Percentiles rank a stretch among this genome's conserved stretches.
Evolutionary conservation across 1,140 invertebrate genomes (phyloP).

Genomic region (Drosophila ficusphila): DNA sequence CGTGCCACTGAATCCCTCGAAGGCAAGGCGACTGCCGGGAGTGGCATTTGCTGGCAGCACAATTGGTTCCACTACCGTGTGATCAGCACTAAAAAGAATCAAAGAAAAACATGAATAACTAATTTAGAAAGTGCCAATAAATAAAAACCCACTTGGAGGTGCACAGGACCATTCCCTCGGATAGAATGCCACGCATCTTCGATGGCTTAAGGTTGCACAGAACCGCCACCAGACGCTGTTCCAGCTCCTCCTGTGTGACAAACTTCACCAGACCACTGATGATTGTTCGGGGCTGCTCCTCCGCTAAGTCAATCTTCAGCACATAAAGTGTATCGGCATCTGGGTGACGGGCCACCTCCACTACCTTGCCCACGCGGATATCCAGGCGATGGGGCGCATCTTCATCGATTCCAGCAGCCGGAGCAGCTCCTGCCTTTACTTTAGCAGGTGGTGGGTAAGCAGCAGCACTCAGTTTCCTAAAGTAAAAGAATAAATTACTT

Average conservation of each 20-base stretch:
- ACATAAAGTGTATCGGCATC: conserved; percentile 98
- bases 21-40: conserved; percentile 92
- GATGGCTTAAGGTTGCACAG: conserved; percentile 97
- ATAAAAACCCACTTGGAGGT: conserved; percentile 89
- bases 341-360: conserved; percentile 95
- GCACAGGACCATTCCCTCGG: conserved; percentile 96
- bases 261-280: conserved; percentile 96
- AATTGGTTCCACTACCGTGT: conserved; percentile 93
- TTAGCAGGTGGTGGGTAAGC: conserved; percentile 93
- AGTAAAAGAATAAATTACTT: neutral
- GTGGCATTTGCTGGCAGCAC: conserved; percentile 89
- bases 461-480: conserved; percentile 86
- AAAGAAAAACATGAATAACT: neutral
- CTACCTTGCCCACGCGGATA: conserved; percentile 96
- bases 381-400: conserved; percentile 91
- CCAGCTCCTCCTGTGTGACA: conserved; percentile 94
- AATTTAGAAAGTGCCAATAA: accelerated
- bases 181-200: conserved; percentile 95
- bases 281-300: conserved; percentile 89
- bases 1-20: conserved; percentile 91
- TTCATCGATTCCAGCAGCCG: conserved; percentile 85
- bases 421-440: conserved; percentile 84
- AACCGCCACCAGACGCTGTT: conserved; percentile 93
- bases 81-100: conserved; percentile 86
- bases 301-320: conserved; percentile 94